A percentile compares a stretch with the other conserved stretches of the same genome.
These are phyloP conservation scores for Cephalopholis sonnerati DNA, from an alignment of 2,113 vertebrate genomes.

Conservation along the genomic window DNA sequence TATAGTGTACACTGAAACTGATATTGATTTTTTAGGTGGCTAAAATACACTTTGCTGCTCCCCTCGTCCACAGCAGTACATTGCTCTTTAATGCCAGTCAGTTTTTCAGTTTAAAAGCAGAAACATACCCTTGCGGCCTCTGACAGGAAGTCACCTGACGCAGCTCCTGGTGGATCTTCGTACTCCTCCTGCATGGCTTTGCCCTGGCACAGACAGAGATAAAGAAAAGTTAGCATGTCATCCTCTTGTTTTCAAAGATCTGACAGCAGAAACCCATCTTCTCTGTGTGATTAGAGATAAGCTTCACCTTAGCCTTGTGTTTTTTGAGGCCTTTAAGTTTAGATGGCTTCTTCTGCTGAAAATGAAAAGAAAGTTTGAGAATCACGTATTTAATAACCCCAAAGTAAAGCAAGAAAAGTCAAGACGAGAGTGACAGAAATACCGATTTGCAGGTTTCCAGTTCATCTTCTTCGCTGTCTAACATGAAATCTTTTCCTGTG, in stretches of 20 bases:
- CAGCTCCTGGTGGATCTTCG: slow-evolving; percentile 62
- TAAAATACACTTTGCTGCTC: too few species aligned
- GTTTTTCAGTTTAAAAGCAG: background rate
- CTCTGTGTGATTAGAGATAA: background rate
- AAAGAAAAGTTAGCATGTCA: accelerated
- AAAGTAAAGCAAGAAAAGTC: background rate
- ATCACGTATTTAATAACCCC: accelerated
- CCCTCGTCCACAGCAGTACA: too few species aligned
- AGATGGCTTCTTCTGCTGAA: slow-evolving; percentile 61
- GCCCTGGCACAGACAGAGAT: slow-evolving; percentile 39
- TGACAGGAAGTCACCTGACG: slow-evolving; percentile 68
- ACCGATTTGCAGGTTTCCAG: slow-evolving; percentile 62
- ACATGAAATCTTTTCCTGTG: background rate
- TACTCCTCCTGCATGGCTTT: slow-evolving; percentile 25
- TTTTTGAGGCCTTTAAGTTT: slow-evolving; percentile 64
- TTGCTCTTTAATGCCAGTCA: too few species aligned
- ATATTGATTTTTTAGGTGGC: too few species aligned
- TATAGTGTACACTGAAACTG: too few species aligned
- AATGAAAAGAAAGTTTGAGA: background rate
- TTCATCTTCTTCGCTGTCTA: slow-evolving; percentile 37
- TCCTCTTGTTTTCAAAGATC: background rate
- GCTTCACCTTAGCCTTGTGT: slow-evolving; percentile 61
- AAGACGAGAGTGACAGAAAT: background rate
- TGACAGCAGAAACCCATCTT: background rate
- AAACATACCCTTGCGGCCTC: slow-evolving; percentile 79